Base-by-base conservation (phyloP, 2,888 invertebrate genomes). In the Agapostemon virescens region DNA sequence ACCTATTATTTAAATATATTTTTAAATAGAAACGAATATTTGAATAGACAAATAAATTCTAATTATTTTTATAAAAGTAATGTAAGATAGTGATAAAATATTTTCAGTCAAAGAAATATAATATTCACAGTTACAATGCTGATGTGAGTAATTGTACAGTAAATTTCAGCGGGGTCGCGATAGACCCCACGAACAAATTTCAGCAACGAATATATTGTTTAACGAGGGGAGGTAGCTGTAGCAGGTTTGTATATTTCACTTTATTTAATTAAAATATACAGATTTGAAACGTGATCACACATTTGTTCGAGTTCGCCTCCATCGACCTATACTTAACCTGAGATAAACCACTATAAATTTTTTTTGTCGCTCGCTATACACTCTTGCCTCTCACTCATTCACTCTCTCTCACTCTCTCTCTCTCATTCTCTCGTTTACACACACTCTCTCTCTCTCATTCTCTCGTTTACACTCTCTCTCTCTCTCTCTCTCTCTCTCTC, bases 261-360 rank as follows among this genome's bases (percentile, higher is more conserved):
- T 89, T 88, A 87, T 90, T 90, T 91, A 90, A 91, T 91, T 92
- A 91, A 92, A 92, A 92, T 92, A 91, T 92, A 92, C 91, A 91
- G 88, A 85, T 89, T 90, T 88, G 86, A 91, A 90, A 90, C 88
- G 88, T 86, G 85, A 90, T 91, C 91, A 89, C 90, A 91, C 89
- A 88, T 90, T 90, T 89, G 87, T 91, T 90, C 89, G 85, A 88
- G 84, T 85, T 86, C 69, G 79, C 70, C 77, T 76, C 49, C 52
- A 61, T 82, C 71, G 64, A 81, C 74, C 66, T 84, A 82, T 45
- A 75, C 79, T 86, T 84, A 82, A 87, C 84, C 85, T 84, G 86
- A 86, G 85, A 86, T 87, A 85, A 86, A 86, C 69, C 75, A 52
- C 81, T 82, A 83, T 82, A 79, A 79, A 75, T 74, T 72, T 80